Percentiles rank a stretch among this genome's conserved stretches.
Evolutionary conservation across 2,113 vertebrate species (phyloP).

Genomic region (Serilophus lunatus): DNA sequence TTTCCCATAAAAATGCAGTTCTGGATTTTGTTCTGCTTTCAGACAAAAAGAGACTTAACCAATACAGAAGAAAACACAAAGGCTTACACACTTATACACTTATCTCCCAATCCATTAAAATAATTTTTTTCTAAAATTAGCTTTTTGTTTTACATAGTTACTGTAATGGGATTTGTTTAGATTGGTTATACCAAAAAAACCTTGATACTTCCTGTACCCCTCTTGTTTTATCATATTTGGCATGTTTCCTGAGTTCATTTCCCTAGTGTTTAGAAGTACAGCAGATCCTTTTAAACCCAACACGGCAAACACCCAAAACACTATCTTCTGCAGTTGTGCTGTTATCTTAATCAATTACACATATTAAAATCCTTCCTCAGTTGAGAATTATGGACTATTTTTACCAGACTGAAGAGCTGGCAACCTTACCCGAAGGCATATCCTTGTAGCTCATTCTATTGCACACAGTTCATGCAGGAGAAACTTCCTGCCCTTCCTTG

Average conservation of each 20-base stretch:
- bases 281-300: not conserved
- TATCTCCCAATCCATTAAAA: not conserved
- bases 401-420: not conserved
- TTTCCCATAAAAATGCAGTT: not conserved
- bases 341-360: not conserved
- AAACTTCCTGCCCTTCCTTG: not conserved
- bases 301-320: not conserved
- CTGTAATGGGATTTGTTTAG: not conserved
- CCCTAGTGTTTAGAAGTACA: not conserved
- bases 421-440: not conserved
- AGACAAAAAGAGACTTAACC: not conserved
- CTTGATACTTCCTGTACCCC: not conserved
- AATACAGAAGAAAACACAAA: not conserved
- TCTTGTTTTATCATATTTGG: not conserved
- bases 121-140: not conserved
- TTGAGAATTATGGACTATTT: not conserved
- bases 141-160: not conserved
- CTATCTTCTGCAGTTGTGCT: not conserved
- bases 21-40: not conserved
- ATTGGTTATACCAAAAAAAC: not conserved
- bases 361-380: not conserved
- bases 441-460: not conserved
- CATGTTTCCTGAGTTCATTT: not conserved
- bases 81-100: too few species aligned
- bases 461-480: fast-evolving